A percentile compares a stretch with the other conserved stretches of the same genome.
Evolutionary conservation across 1,140 invertebrate genomes (phyloP).

Genomic region (Bathynomus jamesi): DNA sequence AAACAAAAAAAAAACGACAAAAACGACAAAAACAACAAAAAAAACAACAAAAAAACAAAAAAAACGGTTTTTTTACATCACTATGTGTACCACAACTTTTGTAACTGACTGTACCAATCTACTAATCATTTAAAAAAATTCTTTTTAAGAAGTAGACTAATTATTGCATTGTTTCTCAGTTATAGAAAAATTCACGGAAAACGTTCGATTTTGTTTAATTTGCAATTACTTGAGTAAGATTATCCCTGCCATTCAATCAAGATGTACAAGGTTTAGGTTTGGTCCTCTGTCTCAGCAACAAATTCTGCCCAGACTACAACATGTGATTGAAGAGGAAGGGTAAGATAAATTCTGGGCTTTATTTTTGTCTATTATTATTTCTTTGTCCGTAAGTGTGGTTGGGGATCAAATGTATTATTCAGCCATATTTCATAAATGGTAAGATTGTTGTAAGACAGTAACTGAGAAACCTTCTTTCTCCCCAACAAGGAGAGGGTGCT

Average conservation of each 20-base stretch:
- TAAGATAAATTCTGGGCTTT: conserved; percentile 44
- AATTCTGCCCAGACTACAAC: conserved; percentile 79
- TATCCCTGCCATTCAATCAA: conserved; percentile 93
- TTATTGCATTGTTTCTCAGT: conserved; percentile 59
- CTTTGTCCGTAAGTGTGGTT: neutral
- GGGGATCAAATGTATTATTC: neutral
- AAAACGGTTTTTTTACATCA: too few species aligned
- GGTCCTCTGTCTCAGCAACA: conserved; percentile 77
- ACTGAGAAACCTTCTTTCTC: too few species aligned
- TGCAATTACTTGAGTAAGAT: conserved; percentile 98
- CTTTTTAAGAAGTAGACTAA: too few species aligned
- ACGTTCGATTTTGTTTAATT: conserved; percentile 96
- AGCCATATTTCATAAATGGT: neutral
- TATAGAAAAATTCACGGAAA: conserved; percentile 98
- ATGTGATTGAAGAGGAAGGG: conserved; percentile 79
- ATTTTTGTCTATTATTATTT: conserved; percentile 6
- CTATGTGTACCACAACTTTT: too few species aligned
- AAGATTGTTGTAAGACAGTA: neutral
- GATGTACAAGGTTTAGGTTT: conserved; percentile 96
- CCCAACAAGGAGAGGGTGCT: too few species aligned
- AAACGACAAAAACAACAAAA: too few species aligned
- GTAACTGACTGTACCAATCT: too few species aligned
- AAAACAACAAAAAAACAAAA: too few species aligned
- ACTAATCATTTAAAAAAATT: too few species aligned
- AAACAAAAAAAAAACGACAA: too few species aligned